Conservation (phyloP, 2,797 vertebrate genomes). For the Balearica regulorum region DNA sequence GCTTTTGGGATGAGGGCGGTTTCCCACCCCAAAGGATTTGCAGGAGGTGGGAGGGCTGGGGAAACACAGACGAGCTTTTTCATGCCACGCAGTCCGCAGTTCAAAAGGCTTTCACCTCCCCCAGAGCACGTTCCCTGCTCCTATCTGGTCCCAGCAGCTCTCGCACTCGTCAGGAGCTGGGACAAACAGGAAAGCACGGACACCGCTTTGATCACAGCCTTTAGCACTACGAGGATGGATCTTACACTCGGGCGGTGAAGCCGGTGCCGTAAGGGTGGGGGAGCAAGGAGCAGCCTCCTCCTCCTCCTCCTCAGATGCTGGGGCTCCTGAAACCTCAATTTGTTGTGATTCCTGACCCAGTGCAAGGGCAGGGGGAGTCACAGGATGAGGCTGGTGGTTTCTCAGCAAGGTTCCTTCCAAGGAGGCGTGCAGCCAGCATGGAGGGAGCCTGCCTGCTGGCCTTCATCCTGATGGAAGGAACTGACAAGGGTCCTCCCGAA, state of each 20-base stretch:
- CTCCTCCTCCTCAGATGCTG: too few relatives aligned
- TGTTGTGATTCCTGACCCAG: neutral
- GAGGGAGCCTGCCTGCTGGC: neutral
- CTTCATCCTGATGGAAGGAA: neutral
- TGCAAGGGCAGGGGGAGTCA: neutral
- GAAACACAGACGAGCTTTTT: neutral
- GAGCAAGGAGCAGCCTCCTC: neutral
- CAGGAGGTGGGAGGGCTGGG: neutral
- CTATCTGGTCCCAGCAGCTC: conserved; percentile 27
- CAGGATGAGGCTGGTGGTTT: neutral
- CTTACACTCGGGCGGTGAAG: neutral
- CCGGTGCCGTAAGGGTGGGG: neutral
- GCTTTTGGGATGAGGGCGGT: neutral
- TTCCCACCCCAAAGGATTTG: neutral
- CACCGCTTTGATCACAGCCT: neutral
- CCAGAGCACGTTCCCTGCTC: neutral
- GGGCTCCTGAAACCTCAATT: neutral
- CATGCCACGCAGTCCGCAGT: neutral
- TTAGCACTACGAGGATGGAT: neutral
- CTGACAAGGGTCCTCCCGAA: neutral
- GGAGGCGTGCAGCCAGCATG: accelerated
- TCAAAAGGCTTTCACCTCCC: conserved; percentile 24
- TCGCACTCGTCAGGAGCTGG: neutral
- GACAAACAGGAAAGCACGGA: conserved; percentile 47
- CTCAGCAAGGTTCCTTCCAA: neutral